Evolutionary conservation across 1,140 invertebrate genomes (phyloP), one percentile per base, ranked within the genome.

Genomic region (Nephila pilipes): DNA sequence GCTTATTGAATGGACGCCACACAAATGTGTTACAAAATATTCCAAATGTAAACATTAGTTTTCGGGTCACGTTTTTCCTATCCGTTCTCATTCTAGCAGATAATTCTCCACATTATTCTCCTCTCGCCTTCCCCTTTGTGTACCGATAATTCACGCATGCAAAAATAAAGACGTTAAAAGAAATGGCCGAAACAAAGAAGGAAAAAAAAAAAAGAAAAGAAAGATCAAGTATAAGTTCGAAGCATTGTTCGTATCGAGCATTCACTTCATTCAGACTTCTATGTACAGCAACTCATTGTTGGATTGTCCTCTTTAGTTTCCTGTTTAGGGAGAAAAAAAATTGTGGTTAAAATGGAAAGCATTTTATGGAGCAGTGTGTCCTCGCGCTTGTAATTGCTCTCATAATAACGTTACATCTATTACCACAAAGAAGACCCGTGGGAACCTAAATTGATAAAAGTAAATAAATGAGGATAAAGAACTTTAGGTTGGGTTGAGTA

Each of bases 251-350:
- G 54, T 25, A 83, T 57, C 22, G 80, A 57, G 80, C 80, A 55
- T 83, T 83, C 80, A n/a, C 38, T 54, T 83, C 65, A 69, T 55
- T 46, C 79, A 38, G 46, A 54, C 22, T 38, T 83, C 80, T 12
- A 83, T 55, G 18, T 55, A 83, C 80, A 54, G 80, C 29, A 75
- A 79, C 18, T 25, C 36, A 83, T 57, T 54, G 80, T 83, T 57
- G 80, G 80, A 83, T 83, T 83, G 54, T 83, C 38, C 80, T 83
- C 80, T 57, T 83, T 83, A 25, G 46, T 54, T 83, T 83, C 80
- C 80, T 55, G 38, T 83, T 57, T 4, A 32, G 29, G 16, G 18
- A 36, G 32, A 83, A 29, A 83, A 83, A 83, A 83, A 29, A 25
- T 2, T 57, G 38, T 16, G n/a, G 25, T 25, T 55, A 55, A 83